A percentile compares a stretch with the other conserved stretches of the same genome.
phyloP scores from a whole-genome alignment of 2,888 invertebrate species.

The Drosophila flavopinicola region DNA sequence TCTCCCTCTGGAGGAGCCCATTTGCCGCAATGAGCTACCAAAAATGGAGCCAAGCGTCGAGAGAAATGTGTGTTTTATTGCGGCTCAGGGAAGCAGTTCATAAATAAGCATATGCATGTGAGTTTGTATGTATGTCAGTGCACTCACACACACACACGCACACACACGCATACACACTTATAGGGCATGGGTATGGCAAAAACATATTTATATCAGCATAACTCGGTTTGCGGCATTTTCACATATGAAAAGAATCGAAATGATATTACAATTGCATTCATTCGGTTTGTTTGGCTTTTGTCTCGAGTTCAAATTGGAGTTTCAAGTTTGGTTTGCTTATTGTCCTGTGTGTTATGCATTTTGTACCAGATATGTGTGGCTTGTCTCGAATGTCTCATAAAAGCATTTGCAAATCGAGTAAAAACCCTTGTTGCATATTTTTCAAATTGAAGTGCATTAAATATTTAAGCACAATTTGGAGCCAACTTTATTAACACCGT shows the following conservation, averaged over 20 bases:
- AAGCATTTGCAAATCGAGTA: constrained; percentile 25
- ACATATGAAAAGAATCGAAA: constrained; percentile 33
- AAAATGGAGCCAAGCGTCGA: constrained; percentile 36
- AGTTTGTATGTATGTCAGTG: constrained; percentile 15
- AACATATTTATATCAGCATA: constrained; percentile 59
- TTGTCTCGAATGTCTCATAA: constrained; percentile 26
- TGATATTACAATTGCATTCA: constrained; percentile 48
- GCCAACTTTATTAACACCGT: constrained; percentile 59
- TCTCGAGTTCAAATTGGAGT: constrained; percentile 2
- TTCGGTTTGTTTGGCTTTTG: constrained; percentile 28
- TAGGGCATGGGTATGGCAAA: constrained; percentile 36
- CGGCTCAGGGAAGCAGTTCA: constrained; percentile 69
- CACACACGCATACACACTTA: background rate
- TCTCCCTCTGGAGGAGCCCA: constrained; percentile 6
- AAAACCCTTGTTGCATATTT: constrained; percentile 11
- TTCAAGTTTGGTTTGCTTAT: too few species aligned
- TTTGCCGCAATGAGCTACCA: constrained; percentile 52
- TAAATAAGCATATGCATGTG: constrained; percentile 62
- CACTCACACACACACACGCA: background rate
- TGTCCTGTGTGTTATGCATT: too few species aligned
- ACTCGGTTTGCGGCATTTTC: constrained; percentile 48
- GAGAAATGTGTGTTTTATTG: constrained; percentile 69
- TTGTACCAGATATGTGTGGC: constrained; percentile 14
- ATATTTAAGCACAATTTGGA: constrained; percentile 52
- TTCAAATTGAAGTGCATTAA: constrained; percentile 37